Conservation (phyloP, 2,888 invertebrate genomes). For the Trachelus stipa region DNA sequence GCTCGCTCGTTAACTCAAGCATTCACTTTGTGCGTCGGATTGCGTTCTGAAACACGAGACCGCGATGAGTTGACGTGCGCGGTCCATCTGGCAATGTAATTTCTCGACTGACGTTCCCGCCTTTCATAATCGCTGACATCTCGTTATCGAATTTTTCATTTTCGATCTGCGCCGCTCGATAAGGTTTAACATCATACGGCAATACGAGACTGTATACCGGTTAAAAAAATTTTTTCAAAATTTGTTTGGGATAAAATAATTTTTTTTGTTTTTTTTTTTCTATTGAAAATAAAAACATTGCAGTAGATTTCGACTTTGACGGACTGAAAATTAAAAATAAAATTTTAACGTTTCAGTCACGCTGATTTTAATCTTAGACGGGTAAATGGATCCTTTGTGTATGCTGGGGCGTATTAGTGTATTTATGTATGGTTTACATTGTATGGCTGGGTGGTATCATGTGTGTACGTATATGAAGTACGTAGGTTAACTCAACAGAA, state of each 20-base stretch:
- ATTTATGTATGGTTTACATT: background rate
- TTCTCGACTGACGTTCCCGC: background rate
- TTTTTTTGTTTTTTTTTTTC: too few species aligned
- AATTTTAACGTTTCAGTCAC: background rate
- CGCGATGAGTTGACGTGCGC: background rate
- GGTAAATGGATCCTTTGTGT: background rate
- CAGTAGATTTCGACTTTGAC: background rate
- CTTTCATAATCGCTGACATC: background rate
- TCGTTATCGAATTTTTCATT: background rate
- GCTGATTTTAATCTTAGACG: background rate
- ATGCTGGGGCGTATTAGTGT: background rate
- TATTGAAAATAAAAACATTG: too few species aligned
- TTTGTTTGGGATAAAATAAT: too few species aligned
- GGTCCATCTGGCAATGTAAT: conserved; percentile 2
- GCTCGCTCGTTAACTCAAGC: conserved; percentile 9
- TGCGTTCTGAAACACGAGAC: background rate
- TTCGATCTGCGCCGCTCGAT: background rate
- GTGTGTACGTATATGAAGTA: conserved; percentile 2
- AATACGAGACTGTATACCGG: too few species aligned
- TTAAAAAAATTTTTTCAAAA: too few species aligned
- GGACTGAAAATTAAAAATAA: background rate
- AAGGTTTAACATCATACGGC: too few species aligned
- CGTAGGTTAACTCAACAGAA: conserved; percentile 3
- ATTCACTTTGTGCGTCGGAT: conserved; percentile 6
- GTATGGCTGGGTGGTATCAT: background rate